These are phyloP conservation scores for Sminthurinus signatus DNA, from an alignment of 1,140 invertebrate species.

Conservation along the genomic window DNA sequence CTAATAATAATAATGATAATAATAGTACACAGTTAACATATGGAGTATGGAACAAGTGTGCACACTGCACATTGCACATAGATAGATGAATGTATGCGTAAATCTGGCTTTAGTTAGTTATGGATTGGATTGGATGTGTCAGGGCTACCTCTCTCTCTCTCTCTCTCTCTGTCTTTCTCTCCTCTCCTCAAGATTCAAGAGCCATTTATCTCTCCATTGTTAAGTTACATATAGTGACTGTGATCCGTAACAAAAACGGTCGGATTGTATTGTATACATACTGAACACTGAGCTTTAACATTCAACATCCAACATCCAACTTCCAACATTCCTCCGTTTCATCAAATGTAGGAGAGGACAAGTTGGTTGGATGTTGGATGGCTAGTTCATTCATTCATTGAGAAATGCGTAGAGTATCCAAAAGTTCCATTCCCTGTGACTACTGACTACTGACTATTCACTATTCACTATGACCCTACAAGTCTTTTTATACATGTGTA, in stretches of 20 bases:
- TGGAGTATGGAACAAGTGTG: too few species aligned
- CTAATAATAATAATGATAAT: too few species aligned
- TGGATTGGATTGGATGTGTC: background rate
- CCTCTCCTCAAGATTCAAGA: background rate
- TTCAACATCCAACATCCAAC: too few species aligned
- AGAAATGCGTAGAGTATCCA: background rate
- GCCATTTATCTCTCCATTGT: slow-evolving; percentile 30
- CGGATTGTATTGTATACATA: too few species aligned
- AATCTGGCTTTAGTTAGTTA: too few species aligned
- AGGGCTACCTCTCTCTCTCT: background rate
- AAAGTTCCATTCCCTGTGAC: background rate
- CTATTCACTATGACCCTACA: background rate
- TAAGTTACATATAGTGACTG: slow-evolving; percentile 17
- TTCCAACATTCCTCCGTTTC: slow-evolving; percentile 34
- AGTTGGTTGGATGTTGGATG: slow-evolving; percentile 29
- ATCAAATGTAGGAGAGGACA: too few species aligned
- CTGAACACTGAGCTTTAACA: too few species aligned
- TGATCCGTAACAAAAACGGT: slow-evolving; percentile 33
- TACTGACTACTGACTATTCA: background rate
- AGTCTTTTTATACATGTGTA: background rate
- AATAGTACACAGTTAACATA: too few species aligned
- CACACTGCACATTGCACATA: too few species aligned
- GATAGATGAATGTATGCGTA: too few species aligned
- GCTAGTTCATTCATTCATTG: background rate
- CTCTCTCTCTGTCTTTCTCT: background rate